These are phyloP conservation scores for Hybognathus amarus DNA, from an alignment of 2,797 vertebrate species.

Conservation along the genomic window DNA sequence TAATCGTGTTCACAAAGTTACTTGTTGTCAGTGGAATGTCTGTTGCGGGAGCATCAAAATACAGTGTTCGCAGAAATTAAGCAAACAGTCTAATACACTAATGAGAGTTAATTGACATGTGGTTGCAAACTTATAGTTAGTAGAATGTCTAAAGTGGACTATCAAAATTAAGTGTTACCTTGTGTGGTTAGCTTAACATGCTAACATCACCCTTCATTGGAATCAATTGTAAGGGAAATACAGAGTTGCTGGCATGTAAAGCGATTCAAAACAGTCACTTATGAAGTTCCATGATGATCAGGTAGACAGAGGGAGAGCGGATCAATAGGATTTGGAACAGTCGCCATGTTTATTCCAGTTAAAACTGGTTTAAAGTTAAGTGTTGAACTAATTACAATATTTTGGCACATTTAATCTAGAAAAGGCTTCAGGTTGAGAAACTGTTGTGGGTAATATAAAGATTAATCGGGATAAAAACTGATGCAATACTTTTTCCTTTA, in stretches of 20 bases:
- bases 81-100: no score
- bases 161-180: background rate
- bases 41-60: background rate
- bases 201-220: background rate
- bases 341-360: background rate
- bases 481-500: constrained; percentile 13
- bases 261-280: background rate
- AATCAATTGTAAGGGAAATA: background rate
- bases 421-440: background rate
- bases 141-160: background rate
- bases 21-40: background rate
- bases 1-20: background rate
- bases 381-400: background rate
- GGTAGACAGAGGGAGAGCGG: background rate
- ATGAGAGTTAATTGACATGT: background rate
- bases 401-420: constrained; percentile 14
- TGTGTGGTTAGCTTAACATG: background rate
- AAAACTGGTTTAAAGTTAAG: background rate
- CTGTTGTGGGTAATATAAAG: background rate
- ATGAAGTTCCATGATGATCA: background rate
- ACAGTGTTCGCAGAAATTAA: no score
- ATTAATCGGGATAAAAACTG: background rate
- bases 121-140: background rate
- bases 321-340: background rate
- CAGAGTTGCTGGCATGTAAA: background rate